Percentiles rank a stretch among this genome's conserved stretches.
Evolutionary conservation across 2,113 vertebrate species (phyloP).

Genomic region (Ophthalmotilapia sp.): DNA sequence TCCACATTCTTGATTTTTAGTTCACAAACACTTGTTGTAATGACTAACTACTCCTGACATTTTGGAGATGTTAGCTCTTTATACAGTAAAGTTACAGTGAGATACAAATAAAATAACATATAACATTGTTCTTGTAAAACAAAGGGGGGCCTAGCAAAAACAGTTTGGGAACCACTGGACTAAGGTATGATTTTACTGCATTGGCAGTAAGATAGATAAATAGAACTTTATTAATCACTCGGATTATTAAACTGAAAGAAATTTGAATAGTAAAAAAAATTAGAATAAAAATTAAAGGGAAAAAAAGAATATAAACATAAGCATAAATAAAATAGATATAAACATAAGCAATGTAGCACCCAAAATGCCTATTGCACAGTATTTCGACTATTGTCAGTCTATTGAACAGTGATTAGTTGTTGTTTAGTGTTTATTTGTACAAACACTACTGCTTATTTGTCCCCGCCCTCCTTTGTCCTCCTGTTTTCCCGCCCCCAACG

Average conservation of each 20-base stretch:
- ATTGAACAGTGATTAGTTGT: background rate
- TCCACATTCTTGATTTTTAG: no score
- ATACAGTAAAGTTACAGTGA: no score
- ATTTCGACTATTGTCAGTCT: background rate
- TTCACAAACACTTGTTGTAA: no score
- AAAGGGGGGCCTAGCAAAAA: no score
- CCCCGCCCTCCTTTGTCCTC: background rate
- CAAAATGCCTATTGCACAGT: background rate
- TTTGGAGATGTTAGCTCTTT: no score
- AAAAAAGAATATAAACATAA: background rate
- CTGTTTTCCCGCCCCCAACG: background rate
- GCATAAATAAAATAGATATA: background rate
- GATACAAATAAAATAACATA: no score
- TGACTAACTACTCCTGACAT: no score
- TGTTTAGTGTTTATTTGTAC: background rate
- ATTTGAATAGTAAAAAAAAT: background rate
- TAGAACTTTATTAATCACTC: background rate
- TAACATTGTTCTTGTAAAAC: no score
- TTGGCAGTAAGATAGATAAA: background rate
- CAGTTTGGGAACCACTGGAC: no score
- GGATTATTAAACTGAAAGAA: background rate
- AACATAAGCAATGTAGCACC: background rate
- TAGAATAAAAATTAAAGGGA: background rate
- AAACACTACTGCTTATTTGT: background rate
- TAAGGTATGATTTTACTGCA: background rate